These are phyloP conservation scores for Sweltsa coloradensis DNA, from an alignment of 1,140 invertebrate species.

Conservation along the genomic window DNA sequence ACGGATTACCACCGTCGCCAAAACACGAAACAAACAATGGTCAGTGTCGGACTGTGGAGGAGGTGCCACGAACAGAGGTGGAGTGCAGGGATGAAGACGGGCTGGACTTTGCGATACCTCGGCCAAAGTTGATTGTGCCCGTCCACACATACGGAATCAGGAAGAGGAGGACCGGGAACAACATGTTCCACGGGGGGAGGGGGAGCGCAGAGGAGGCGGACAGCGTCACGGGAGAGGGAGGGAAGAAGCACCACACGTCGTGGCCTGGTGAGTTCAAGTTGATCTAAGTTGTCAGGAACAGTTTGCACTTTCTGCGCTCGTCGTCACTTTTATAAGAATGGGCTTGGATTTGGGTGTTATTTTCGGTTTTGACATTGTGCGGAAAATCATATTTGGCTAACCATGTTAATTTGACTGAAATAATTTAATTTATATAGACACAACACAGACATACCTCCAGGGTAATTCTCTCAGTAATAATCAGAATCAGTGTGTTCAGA, in stretches of 20 bases:
- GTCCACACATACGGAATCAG: slow-evolving; percentile 72
- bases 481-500: too few relatives aligned
- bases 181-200: slow-evolving; percentile 23
- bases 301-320: too few relatives aligned
- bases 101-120: slow-evolving; percentile 63
- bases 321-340: too few relatives aligned
- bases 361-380: too few relatives aligned
- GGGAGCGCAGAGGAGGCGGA: slow-evolving; percentile 20
- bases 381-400: too few relatives aligned
- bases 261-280: slow-evolving; percentile 1
- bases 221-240: neutral
- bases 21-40: neutral
- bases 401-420: too few relatives aligned
- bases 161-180: slow-evolving; percentile 62
- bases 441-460: too few relatives aligned
- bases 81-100: slow-evolving; percentile 27
- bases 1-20: neutral
- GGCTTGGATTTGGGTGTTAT: too few relatives aligned
- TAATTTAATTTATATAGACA: too few relatives aligned
- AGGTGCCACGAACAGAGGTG: neutral
- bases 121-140: slow-evolving; percentile 72
- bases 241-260: slow-evolving; percentile 2
- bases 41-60: neutral
- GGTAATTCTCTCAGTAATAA: too few relatives aligned
- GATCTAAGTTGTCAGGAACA: too few relatives aligned